A percentile compares a stretch with the other conserved stretches of the same genome.
Evolutionary conservation across 2,888 invertebrate genomes (phyloP).

Genomic region (Conomelus anceps): DNA sequence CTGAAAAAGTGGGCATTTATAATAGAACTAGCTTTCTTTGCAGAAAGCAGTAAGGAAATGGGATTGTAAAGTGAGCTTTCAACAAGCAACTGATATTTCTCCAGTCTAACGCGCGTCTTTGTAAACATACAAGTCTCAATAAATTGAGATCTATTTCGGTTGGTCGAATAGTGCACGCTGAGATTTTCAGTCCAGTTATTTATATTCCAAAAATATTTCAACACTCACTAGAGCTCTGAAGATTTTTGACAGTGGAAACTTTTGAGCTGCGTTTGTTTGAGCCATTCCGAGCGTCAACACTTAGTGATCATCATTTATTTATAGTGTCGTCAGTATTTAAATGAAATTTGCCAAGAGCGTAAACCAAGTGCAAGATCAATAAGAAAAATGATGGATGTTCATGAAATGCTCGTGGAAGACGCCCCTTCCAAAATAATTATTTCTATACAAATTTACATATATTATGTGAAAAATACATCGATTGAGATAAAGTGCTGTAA

Average conservation of each 20-base stretch:
- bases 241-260: not conserved
- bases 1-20: not conserved
- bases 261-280: not conserved
- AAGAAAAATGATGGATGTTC: no score
- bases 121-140: not conserved
- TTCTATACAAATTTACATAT: no score
- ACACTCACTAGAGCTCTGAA: not conserved
- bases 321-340: not conserved
- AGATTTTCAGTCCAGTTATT: not conserved
- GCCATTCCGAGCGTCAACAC: not conserved
- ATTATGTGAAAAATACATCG: no score
- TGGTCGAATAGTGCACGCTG: not conserved
- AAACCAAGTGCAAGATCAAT: not conserved
- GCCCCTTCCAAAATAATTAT: not conserved
- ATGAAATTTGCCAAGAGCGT: not conserved
- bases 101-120: not conserved
- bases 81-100: not conserved
- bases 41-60: not conserved
- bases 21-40: not conserved
- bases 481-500: no score
- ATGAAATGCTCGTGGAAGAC: not conserved
- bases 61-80: not conserved
- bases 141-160: not conserved
- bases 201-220: not conserved
- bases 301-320: not conserved